phyloP scores from a whole-genome alignment of 2,113 vertebrate species.

The Marmota flaviventris region DNA sequence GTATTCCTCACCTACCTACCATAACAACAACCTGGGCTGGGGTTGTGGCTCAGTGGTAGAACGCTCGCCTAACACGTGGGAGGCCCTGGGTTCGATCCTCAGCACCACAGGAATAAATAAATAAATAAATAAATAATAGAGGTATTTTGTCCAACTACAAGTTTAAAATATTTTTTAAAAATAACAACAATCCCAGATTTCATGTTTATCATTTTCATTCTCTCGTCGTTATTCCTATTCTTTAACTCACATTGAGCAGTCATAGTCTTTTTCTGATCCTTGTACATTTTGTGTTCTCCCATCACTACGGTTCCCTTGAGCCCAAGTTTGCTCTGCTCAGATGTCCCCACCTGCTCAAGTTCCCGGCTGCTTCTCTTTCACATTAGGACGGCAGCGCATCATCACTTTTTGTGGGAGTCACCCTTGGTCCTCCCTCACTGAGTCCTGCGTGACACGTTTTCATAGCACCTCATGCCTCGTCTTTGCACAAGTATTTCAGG shows the following conservation, averaged over 20 bases:
- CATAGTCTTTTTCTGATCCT: not conserved
- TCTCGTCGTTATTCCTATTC: not conserved
- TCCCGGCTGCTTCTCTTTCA: not conserved
- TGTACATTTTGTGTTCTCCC: not conserved
- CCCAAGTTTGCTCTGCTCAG: not conserved
- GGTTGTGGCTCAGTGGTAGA: no score
- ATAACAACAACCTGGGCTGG: not conserved
- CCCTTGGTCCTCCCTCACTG: not conserved
- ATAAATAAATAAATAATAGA: no score
- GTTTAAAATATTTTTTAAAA: no score
- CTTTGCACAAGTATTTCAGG: not conserved
- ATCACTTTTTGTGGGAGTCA: not conserved
- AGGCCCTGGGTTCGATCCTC: no score
- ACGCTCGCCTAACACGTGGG: no score
- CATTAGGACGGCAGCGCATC: not conserved
- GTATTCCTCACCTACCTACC: not conserved
- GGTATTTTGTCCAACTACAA: no score
- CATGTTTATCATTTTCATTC: not conserved
- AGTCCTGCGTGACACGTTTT: not conserved
- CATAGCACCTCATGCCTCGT: not conserved
- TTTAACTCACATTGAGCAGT: not conserved
- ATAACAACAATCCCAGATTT: not conserved
- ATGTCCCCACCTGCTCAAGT: accelerated
- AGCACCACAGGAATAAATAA: no score
- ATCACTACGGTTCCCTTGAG: not conserved